Base-by-base conservation (phyloP, 2,888 invertebrate genomes). In the Agrotis clavis region DNA sequence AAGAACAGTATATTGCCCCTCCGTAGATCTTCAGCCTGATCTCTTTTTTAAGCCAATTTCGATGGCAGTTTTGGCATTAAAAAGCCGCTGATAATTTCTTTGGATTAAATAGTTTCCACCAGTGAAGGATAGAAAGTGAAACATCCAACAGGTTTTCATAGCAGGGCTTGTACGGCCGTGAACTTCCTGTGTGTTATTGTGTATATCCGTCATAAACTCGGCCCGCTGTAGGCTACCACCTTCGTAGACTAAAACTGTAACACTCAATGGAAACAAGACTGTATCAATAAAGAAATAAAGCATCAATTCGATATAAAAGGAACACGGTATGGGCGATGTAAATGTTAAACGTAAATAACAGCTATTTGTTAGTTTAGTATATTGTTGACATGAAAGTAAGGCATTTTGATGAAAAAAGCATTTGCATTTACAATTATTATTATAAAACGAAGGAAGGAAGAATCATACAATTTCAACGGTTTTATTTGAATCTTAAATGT, bases 161-260 rank as follows among this genome's bases (percentile, higher is more conserved):
- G 84, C 78, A 82, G 82, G 84, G 84, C 82, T 81, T 82, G 90
- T 78, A 88, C 92, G 94, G 72, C 94, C 94, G 83, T 94, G 94
- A 94, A 93, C 94, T 94, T 94, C 93, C 94, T 93, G 93, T 93
- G 92, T 79, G 72, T 82, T 86, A 81, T 85, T 84, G 86, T 79
- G 70, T 71, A 77, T 83, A 77, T 86, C 84, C 84, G 83, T 87
- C 87, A 86, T 85, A 82, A 80, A 81, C 75, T 68, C 74, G 63
- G 68, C 45, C 50, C 77, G 73, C 71, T 74, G 76, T 78, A 75
- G 64, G 72, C 79, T 72, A 72, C 71, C 83, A 72, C 83, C 78
- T 74, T 80, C 67, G 67, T 61, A 56, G 79, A 76, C 71, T 60
- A 50, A 51, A 67, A 56, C 54, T 62, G 50, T 63, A 71, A 21